Conservation (phyloP, 2,888 invertebrate species). For the Gymnoscelis rufifasciata region DNA sequence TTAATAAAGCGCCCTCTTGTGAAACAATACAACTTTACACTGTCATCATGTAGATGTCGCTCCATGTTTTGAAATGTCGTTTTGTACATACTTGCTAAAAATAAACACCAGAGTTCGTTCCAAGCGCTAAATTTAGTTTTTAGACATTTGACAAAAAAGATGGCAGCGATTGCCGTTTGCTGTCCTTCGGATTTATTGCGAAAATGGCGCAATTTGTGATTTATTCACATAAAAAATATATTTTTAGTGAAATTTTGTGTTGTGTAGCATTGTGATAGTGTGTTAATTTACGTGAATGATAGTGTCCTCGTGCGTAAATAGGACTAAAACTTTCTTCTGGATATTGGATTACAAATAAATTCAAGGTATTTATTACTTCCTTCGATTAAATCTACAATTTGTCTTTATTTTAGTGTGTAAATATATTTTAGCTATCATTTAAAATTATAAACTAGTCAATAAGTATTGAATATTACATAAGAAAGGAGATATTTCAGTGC, state of each 20-base stretch:
- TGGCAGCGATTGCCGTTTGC: slow-evolving; percentile 77
- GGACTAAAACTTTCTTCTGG: slow-evolving; percentile 71
- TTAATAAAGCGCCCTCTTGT: slow-evolving; percentile 40
- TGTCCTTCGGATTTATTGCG: slow-evolving; percentile 72
- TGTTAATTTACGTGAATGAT: slow-evolving; percentile 68
- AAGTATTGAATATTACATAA: slow-evolving; percentile 64
- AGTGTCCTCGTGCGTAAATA: slow-evolving; percentile 72
- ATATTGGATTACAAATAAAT: slow-evolving; percentile 78
- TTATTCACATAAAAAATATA: slow-evolving; percentile 70
- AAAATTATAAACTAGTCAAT: slow-evolving; percentile 20
- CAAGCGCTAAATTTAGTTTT: slow-evolving; percentile 77
- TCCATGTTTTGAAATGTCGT: slow-evolving; percentile 34
- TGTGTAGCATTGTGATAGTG: slow-evolving; percentile 75
- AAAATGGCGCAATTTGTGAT: slow-evolving; percentile 78
- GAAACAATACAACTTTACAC: not conserved
- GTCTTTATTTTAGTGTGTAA: slow-evolving; percentile 28
- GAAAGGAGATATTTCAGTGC: slow-evolving; percentile 39
- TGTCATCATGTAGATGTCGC: slow-evolving; percentile 49
- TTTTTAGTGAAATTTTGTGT: slow-evolving; percentile 73
- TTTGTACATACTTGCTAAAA: slow-evolving; percentile 67
- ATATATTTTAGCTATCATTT: slow-evolving; percentile 23
- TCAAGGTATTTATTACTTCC: slow-evolving; percentile 72
- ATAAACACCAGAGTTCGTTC: slow-evolving; percentile 78
- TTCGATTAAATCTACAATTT: slow-evolving; percentile 51
- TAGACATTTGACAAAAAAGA: slow-evolving; percentile 80